Base-by-base conservation (phyloP, 2,113 vertebrate genomes). In the Protobothrops flavoviridis region DNA sequence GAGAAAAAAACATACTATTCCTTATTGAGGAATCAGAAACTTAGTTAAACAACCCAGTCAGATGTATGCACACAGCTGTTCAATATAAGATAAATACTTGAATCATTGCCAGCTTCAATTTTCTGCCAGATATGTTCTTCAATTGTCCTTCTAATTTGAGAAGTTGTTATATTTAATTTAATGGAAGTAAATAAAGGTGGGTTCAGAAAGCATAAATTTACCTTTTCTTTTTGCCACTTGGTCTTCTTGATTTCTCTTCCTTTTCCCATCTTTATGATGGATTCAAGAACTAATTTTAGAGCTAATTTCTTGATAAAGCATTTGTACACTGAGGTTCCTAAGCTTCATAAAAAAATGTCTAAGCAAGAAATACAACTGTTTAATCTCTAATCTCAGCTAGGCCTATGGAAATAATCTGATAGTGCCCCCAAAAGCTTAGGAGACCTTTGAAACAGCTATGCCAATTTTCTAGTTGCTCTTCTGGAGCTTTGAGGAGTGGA, bases 21-120 rank as follows among this genome's bases (percentile, higher is more conserved):
- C 92, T 55, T 87, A 87, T 43, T 87, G 55, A 56, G 53, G 92
- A 93, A 56, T 93, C 45, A 90, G 64, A 92, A 74, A 86, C 74
- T 43, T 90, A 45, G 43, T 61, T 85, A 90, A 90, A 90, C 74
- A 21, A 61, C 7, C 45, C n/a, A 90, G 69, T 90, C 74, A 90
- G 45, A 56, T 87, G 15, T 52, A 53, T 20, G 86, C 45, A 90
- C 23, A 90, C 21, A 64, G n/a, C 89, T 90, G n/a, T 87, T 93
- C 74, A 90, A 56, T 43, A 90, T 64, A 85, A 93, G 13, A 26
- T 81, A 90, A 90, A 90, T 93, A 64, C 55, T 5, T 93, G 56
- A 86, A 93, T 43, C n/a, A 81, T 85, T 90, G 53, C 55, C 87
- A 89, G 9, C 33, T 89, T 29, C 50, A 86, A 59, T 56, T 87